phyloP scores from a whole-genome alignment of 2,113 vertebrate species.

The Cairina moschata region DNA sequence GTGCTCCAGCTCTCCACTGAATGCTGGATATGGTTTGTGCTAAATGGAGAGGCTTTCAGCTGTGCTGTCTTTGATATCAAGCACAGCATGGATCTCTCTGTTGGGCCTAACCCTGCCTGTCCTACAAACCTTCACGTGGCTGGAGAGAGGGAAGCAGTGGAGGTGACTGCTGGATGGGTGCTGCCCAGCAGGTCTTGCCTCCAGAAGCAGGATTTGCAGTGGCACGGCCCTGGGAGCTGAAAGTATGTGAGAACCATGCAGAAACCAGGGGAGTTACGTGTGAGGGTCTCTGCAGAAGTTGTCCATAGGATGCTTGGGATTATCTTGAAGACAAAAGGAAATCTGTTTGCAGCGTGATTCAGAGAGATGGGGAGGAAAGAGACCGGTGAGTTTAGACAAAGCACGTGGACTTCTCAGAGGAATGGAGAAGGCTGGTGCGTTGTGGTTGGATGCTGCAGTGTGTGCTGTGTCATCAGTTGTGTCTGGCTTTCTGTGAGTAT shows the following conservation, averaged over 20 bases:
- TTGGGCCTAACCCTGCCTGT: neutral
- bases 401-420: no score
- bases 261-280: rapidly evolving
- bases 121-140: neutral
- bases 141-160: neutral
- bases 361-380: neutral
- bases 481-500: neutral
- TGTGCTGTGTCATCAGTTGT: neutral
- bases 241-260: neutral
- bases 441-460: neutral
- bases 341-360: neutral
- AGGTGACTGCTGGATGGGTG: rapidly evolving
- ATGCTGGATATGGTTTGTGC: neutral
- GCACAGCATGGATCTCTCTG: rapidly evolving
- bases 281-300: neutral
- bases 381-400: neutral
- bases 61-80: rapidly evolving
- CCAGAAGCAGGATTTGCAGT: rapidly evolving
- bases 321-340: neutral
- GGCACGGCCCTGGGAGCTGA: rapidly evolving
- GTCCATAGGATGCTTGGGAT: neutral
- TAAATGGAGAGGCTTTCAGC: no score
- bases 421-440: rapidly evolving
- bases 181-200: neutral
- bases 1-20: neutral